Conservation (phyloP, 2,888 invertebrate species). For the Spisula subtruncata region DNA sequence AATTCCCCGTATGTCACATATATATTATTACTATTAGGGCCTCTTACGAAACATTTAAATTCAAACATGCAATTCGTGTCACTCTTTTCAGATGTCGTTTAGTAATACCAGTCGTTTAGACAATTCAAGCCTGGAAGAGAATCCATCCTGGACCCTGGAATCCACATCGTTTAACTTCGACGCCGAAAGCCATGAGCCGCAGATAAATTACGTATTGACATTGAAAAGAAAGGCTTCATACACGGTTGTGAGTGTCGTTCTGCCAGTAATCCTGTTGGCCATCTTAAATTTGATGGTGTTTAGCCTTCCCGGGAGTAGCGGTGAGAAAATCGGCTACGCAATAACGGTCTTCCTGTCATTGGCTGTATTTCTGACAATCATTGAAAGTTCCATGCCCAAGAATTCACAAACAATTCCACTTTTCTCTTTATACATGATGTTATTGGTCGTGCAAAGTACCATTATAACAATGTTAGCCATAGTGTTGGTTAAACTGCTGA, state of each 20-base stretch:
- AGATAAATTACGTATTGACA: not conserved
- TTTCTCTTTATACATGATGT: constrained; percentile 22
- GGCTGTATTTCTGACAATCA: constrained; percentile 37
- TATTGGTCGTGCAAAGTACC: constrained; percentile 24
- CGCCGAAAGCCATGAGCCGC: not conserved
- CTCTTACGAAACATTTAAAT: no score
- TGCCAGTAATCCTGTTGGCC: constrained; percentile 22
- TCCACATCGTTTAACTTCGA: not conserved
- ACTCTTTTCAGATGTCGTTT: not conserved
- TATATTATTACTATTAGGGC: no score
- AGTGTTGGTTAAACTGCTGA: not conserved
- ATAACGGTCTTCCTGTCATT: constrained; percentile 30
- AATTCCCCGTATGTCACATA: no score
- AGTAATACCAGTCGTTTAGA: not conserved
- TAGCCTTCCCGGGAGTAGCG: constrained; percentile 1
- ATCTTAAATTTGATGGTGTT: constrained; percentile 33
- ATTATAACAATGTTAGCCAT: constrained; percentile 1
- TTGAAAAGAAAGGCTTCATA: constrained; percentile 32
- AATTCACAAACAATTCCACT: constrained; percentile 21
- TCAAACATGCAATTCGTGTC: no score
- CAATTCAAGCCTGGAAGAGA: not conserved
- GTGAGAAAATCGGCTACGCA: constrained; percentile 38
- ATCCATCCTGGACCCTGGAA: not conserved
- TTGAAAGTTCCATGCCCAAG: constrained; percentile 5
- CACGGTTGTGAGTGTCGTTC: constrained; percentile 11